Evolutionary conservation across 2,888 invertebrate genomes (phyloP).

Genomic region (Meliscaeva auricollis): DNA sequence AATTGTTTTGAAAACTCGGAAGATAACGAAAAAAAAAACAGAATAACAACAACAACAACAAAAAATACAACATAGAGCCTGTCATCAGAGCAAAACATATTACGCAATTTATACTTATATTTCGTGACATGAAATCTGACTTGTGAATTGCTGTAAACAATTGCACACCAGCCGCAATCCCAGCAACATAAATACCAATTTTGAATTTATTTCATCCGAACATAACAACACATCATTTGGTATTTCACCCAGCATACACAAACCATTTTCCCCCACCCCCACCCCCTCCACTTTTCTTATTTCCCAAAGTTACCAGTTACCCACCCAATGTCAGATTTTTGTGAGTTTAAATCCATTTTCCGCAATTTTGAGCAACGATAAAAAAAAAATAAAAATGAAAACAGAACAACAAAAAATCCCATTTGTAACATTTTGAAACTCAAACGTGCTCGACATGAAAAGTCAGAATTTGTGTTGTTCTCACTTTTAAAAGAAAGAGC

Average conservation of each 20-base stretch:
- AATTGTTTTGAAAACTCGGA: slow-evolving; percentile 25
- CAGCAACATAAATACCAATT: slow-evolving; percentile 46
- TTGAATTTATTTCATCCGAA: slow-evolving; percentile 48
- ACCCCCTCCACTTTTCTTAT: too few relatives aligned
- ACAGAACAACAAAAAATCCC: slow-evolving; percentile 16
- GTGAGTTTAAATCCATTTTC: slow-evolving; percentile 48
- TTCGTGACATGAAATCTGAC: slow-evolving; percentile 44
- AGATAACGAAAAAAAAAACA: slow-evolving; percentile 3
- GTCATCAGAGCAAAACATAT: slow-evolving; percentile 39
- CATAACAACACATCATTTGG: slow-evolving; percentile 46
- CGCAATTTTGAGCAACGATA: slow-evolving; percentile 32
- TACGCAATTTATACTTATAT: slow-evolving; percentile 20
- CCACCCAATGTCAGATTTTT: slow-evolving; percentile 27
- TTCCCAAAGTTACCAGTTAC: not conserved
- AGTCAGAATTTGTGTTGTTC: slow-evolving; percentile 54
- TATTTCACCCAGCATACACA: not conserved
- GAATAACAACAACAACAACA: too few relatives aligned
- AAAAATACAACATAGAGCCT: slow-evolving; percentile 11
- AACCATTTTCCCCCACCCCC: not conserved
- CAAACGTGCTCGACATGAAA: slow-evolving; percentile 57
- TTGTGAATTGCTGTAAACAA: slow-evolving; percentile 44
- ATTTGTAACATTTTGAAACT: slow-evolving; percentile 56
- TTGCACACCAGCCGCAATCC: slow-evolving; percentile 6
- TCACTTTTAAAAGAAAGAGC: slow-evolving; percentile 33
- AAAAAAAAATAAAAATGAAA: slow-evolving; percentile 26